Conservation (phyloP, 2,113 vertebrate species). For the Coturnix japonica region DNA sequence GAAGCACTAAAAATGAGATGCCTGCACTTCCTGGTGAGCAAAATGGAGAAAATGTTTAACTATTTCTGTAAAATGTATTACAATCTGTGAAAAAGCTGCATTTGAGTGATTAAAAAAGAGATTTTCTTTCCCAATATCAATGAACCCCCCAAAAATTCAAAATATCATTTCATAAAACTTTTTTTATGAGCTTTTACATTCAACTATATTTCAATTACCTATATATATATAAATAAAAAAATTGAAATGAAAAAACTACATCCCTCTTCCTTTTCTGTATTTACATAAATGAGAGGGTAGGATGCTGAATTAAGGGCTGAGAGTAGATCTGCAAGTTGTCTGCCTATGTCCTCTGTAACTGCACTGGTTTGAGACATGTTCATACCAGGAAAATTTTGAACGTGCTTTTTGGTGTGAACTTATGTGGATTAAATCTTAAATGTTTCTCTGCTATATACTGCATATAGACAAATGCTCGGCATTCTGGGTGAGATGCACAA, state of each 20-base stretch:
- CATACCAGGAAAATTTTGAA: neutral
- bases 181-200: neutral
- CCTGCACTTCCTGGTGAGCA: conserved; percentile 11
- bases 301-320: neutral
- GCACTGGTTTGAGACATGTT: neutral
- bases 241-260: neutral
- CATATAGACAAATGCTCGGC: neutral
- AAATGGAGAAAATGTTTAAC: neutral
- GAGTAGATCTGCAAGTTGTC: neutral
- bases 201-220: neutral
- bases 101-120: neutral
- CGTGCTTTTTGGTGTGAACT: neutral
- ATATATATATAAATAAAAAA: neutral
- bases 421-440: neutral
- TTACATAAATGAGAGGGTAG: neutral
- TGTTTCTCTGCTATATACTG: neutral
- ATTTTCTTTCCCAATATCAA: neutral
- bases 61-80: neutral
- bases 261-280: neutral
- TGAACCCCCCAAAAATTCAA: neutral
- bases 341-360: neutral
- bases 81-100: conserved; percentile 2
- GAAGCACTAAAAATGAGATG: conserved; percentile 7
- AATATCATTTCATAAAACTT: neutral
- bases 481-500: neutral